phyloP scores from a whole-genome alignment of 2,888 invertebrate genomes.

The Coleophora flavipennella region DNA sequence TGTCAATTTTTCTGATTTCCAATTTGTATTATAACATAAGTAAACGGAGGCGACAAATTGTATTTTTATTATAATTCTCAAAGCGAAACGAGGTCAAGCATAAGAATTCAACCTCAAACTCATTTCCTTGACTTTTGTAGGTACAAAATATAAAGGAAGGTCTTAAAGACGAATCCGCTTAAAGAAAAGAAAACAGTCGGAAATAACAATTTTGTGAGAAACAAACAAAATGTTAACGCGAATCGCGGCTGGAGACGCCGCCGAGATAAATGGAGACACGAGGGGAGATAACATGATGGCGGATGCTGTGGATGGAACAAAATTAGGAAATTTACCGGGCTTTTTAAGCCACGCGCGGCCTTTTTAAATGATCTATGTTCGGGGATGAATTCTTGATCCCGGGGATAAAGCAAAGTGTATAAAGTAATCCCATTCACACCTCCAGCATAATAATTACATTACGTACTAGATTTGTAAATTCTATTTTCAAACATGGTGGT shows the following conservation, averaged over 20 bases:
- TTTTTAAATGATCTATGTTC: conserved; percentile 54
- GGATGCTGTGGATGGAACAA: conserved; percentile 64
- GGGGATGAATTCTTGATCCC: conserved; percentile 28
- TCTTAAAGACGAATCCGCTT: conserved; percentile 58
- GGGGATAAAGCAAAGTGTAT: too few species aligned
- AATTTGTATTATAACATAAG: background rate
- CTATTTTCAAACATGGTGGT: too few species aligned
- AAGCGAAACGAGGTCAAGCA: conserved; percentile 47
- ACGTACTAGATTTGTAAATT: too few species aligned
- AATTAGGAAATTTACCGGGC: conserved; percentile 65
- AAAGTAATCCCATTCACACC: too few species aligned
- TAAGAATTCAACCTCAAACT: conserved; percentile 46
- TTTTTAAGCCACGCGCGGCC: conserved; percentile 38
- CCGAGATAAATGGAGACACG: conserved; percentile 62
- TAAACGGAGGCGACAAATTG: conserved; percentile 24
- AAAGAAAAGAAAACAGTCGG: conserved; percentile 61
- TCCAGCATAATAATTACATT: too few species aligned
- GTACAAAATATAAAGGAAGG: conserved; percentile 21
- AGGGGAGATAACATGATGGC: conserved; percentile 70
- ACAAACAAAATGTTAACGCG: conserved; percentile 65
- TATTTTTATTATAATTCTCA: conserved; percentile 39
- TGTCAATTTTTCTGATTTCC: too few species aligned
- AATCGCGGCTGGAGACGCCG: conserved; percentile 52
- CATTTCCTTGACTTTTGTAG: conserved; percentile 58
- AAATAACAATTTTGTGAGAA: conserved; percentile 69